Base-by-base conservation (phyloP, 1,140 invertebrate genomes). In the Heliconius himera region DNA sequence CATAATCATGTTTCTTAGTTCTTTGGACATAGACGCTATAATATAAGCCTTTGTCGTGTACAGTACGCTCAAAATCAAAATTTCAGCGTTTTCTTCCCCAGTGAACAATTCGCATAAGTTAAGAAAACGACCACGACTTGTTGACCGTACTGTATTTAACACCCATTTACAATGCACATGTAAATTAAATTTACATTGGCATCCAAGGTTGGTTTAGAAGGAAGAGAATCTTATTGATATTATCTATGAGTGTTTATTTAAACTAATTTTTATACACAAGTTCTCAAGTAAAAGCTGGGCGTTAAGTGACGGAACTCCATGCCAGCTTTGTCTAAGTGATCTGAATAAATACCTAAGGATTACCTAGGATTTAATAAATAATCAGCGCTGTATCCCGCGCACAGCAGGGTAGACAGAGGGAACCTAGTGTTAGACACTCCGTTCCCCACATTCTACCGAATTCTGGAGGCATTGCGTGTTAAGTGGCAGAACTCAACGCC, bases 131-230 rank as follows among this genome's bases (percentile, higher is more conserved):
- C 41, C 41, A 46, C 41, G 13, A 46, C 3, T 16, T 46, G 41
- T 16, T 46, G 0, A 46, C 3, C 41, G 41, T 46, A 46, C 3
- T 46, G 13, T 74, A 46, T 74, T 74, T 74, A 74, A 74, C 73
- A 16, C 29, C 36, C 29, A 74, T 33, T 74, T 74, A 74, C 20
- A n/a, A 56, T 74, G 29, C 36, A 36, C 29, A 29, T 54, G 51
- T 54, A 56, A 74, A 74, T n/a, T 74, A 74, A 74, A 74, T 74
- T 74, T 56, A 54, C 51, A 74, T 56, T 36, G 73, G 26, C 73
- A 60, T 9, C 33, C 51, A 56, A 74, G 73, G 73, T 74, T 26
- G 49, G 60, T 11, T 66, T 66, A 66, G 13, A 9, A 66, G 60
- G 60, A 66, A 66, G 60, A 66, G 3, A 26, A 29, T 66, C 13